Evolutionary conservation across 37 sponge, comb jelly and placozoan species (phyloP), one percentile per base, ranked within the genome.

Genomic region (Axinella damicornis): DNA sequence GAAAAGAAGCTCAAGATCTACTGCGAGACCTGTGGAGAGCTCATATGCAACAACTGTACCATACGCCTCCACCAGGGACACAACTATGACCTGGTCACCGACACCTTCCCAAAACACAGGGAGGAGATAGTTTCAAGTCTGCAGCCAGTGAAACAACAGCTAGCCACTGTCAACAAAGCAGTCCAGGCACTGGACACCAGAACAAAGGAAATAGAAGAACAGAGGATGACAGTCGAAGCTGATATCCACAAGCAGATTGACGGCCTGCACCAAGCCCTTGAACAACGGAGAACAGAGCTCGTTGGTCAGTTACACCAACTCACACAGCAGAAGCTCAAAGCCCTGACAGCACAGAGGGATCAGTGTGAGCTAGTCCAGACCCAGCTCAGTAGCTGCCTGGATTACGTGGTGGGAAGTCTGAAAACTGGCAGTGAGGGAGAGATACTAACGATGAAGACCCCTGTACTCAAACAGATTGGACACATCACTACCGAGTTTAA

Each of bases 271-370:
- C 53, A 76, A 63, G 68, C 30, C 2, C 75, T 84, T 17, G 76
- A 60, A 13, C 24, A 30, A 25, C 37, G 75, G 2, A 75, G 76
- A 24, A 53, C 41, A 13, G 82, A 82, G 60, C 72, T 82, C 35
- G 65, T 57, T 1, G 30, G 24, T 2, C 40, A 82, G 72, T 58
- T 82, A 27, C 18, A 60, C 28, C 38, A 39, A 36, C 58, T 59
- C 21, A 60, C 60, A 17, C 59, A 71, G 1, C 59, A 82, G 60
- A 71, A 71, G 62, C 24, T 68, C 27, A 82, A 71, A 60, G 25
- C 18, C 0, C 72, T 82, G 38, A 57, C 62, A 16, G 82, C 82
- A 15, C 82, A 71, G 61, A 82, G n/a, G 31, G 82, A 82, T 28
- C 60, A 59, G 39, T 58, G 56, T 22, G 82, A 82, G 46, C 20